A percentile compares a stretch with the other conserved stretches of the same genome.
Conservation (phyloP, 2,797 vertebrate species). For the Syngnathus acus region DNA sequence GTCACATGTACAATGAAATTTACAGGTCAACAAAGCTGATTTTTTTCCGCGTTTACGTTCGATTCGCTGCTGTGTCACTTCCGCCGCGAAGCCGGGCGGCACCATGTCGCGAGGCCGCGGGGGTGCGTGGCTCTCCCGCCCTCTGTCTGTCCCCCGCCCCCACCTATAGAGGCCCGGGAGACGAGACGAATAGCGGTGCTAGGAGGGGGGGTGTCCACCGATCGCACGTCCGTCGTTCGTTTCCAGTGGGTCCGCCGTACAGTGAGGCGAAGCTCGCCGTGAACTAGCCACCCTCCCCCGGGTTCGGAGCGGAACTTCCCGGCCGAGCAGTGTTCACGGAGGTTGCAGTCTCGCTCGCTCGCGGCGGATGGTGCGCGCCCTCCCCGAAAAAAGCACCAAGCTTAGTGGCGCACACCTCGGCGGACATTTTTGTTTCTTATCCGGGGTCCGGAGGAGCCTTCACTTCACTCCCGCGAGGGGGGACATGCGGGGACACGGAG, state of each 20-base stretch:
- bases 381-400: slow-evolving; percentile 33
- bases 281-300: slow-evolving; percentile 14
- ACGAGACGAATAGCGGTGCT: slow-evolving; percentile 14
- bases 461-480: slow-evolving; percentile 34
- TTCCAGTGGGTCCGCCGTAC: slow-evolving; percentile 46
- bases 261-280: slow-evolving; percentile 26
- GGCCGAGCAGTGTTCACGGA: slow-evolving; percentile 19
- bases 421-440: slow-evolving; percentile 54
- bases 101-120: slow-evolving; percentile 1
- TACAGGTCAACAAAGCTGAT: no score
- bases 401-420: slow-evolving; percentile 41
- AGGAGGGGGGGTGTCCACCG: slow-evolving; percentile 23
- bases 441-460: slow-evolving; percentile 49
- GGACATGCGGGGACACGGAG: slow-evolving; percentile 55
- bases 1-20: no score
- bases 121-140: slow-evolving; percentile 11
- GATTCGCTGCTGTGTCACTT: not conserved
- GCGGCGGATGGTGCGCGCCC: slow-evolving; percentile 45
- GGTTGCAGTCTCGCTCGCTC: slow-evolving; percentile 1
- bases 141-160: slow-evolving; percentile 19
- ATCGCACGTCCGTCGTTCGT: slow-evolving; percentile 42
- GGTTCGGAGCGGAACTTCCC: slow-evolving; percentile 45
- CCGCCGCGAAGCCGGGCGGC: not conserved
- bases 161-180: slow-evolving; percentile 26
- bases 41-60: not conserved